Conservation (phyloP, 2,888 invertebrate genomes). For the Metallyticus violacea region DNA sequence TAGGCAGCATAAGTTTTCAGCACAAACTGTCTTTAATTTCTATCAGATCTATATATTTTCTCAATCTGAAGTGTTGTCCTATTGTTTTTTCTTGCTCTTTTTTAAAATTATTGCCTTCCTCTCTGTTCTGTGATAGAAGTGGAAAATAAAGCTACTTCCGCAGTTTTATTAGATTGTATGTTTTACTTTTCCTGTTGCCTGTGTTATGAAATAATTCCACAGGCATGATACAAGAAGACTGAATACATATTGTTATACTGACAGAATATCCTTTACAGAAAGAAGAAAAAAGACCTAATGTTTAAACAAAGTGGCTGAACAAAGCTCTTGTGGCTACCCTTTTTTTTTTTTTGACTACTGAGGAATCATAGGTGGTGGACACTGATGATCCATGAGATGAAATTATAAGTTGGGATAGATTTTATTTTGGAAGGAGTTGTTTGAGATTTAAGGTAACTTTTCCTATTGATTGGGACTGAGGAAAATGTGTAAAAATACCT, state of each 20-base stretch:
- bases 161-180: background rate
- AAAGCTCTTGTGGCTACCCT: too few species aligned
- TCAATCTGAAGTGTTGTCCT: background rate
- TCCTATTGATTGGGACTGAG: too few species aligned
- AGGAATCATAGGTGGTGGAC: too few species aligned
- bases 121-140: background rate
- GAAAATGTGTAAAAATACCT: too few species aligned
- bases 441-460: too few species aligned
- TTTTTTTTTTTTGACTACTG: too few species aligned
- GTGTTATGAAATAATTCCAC: background rate
- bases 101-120: background rate
- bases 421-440: too few species aligned
- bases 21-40: background rate
- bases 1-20: background rate
- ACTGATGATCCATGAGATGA: too few species aligned
- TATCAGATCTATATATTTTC: background rate
- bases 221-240: background rate
- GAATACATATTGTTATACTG: background rate
- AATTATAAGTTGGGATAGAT: too few species aligned
- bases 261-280: too few species aligned
- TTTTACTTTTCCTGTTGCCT: too few species aligned
- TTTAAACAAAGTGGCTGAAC: too few species aligned
- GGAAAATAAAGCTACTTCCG: background rate
- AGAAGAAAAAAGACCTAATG: background rate
- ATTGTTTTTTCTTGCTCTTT: background rate